These are phyloP conservation scores for Eurosta solidaginis DNA, from an alignment of 1,140 invertebrate species.

Conservation along the genomic window DNA sequence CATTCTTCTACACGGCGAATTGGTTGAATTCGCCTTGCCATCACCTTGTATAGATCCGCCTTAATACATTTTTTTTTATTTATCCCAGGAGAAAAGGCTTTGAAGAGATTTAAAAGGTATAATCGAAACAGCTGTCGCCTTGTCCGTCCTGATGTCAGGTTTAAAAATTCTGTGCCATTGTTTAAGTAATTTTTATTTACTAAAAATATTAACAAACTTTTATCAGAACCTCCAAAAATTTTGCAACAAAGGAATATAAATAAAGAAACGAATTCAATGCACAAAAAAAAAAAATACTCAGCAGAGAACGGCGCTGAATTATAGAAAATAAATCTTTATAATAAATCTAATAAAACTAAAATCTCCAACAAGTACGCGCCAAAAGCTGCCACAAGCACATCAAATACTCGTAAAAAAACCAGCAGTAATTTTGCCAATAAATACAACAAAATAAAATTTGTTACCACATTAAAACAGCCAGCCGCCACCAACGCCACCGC, in stretches of 20 bases:
- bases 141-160: no score
- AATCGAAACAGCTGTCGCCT: no score
- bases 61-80: no score
- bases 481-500: background rate
- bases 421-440: background rate
- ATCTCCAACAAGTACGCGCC: background rate
- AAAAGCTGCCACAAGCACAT: no score
- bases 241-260: background rate
- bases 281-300: background rate
- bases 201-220: background rate
- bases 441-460: conserved; percentile 10
- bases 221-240: background rate
- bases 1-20: no score
- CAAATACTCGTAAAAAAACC: background rate
- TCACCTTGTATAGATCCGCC: no score
- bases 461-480: background rate
- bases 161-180: no score
- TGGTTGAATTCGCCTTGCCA: no score
- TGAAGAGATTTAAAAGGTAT: no score
- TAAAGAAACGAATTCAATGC: background rate
- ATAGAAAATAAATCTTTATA: background rate
- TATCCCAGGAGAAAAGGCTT: no score
- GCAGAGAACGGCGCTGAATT: background rate
- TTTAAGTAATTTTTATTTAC: no score
- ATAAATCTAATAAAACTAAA: background rate